Evolutionary conservation across 2,113 vertebrate genomes (phyloP).

Genomic region (Antidorcas marsupialis): DNA sequence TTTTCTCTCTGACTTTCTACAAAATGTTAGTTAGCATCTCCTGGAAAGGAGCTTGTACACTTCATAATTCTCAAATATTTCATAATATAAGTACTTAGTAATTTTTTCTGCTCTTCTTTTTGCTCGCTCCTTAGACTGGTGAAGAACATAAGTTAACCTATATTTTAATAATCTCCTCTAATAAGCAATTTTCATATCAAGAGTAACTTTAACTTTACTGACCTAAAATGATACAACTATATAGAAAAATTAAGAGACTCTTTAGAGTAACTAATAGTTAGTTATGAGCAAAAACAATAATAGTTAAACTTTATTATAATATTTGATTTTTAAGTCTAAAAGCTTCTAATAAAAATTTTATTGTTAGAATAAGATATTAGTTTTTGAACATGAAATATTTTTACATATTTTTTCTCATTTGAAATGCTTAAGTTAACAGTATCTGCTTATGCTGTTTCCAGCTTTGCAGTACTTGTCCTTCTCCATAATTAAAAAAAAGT

Average conservation of each 20-base stretch:
- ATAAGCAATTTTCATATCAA: background rate
- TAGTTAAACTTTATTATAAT: background rate
- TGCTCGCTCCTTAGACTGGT: conserved; percentile 1
- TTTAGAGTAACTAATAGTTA: background rate
- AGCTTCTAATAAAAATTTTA: background rate
- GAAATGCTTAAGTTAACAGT: background rate
- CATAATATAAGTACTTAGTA: conserved; percentile 34
- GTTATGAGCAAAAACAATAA: background rate
- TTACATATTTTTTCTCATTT: background rate
- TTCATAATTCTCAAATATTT: conserved; percentile 48
- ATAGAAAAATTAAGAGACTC: background rate
- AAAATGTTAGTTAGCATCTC: background rate
- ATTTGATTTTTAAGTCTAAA: background rate
- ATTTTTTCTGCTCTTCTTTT: conserved; percentile 17
- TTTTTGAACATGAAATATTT: background rate
- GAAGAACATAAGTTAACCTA: background rate
- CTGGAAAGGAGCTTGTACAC: background rate
- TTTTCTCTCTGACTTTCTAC: background rate
- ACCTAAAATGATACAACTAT: background rate
- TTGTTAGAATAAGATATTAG: background rate
- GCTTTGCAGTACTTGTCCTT: background rate
- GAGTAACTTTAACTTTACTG: conserved; percentile 20
- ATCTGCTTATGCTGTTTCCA: background rate
- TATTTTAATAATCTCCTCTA: conserved; percentile 35
- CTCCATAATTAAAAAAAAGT: background rate